Evolutionary conservation across 2,113 vertebrate species (phyloP).

Genomic region (Crotalus tigris): DNA sequence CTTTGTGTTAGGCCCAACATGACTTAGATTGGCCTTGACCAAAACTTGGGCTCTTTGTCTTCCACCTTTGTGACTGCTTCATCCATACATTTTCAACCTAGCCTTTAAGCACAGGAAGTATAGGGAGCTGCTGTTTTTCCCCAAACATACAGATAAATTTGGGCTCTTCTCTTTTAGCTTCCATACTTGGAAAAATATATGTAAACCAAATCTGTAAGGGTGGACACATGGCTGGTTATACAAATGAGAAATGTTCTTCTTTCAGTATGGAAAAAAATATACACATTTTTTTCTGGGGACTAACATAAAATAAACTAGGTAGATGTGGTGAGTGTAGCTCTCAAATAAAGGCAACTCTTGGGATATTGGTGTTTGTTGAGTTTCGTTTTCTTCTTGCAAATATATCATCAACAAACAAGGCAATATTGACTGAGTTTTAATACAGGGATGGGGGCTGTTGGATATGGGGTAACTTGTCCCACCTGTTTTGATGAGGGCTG

Average conservation of each 20-base stretch:
- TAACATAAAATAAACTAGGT: neutral
- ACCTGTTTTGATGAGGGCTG: neutral
- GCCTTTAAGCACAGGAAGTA: neutral
- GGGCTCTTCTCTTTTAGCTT: neutral
- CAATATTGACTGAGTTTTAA: neutral
- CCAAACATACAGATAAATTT: neutral
- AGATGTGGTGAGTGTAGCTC: neutral
- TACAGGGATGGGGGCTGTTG: neutral
- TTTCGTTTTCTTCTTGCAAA: neutral
- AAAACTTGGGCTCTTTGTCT: neutral
- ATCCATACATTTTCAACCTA: neutral
- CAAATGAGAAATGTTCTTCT: neutral
- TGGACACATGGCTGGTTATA: too few species aligned
- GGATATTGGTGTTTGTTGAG: neutral
- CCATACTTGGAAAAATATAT: neutral
- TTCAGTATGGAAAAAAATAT: neutral
- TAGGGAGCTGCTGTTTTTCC: neutral
- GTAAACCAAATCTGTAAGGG: neutral
- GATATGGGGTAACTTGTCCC: neutral
- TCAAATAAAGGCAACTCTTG: neutral
- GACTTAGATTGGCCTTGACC: neutral
- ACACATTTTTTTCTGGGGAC: neutral
- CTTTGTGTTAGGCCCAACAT: neutral
- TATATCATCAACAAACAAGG: neutral
- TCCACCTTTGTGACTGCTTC: neutral